Evolutionary conservation across 2,113 vertebrate genomes (phyloP), one percentile per base, ranked within the genome.

Genomic region (Sciurus niger): DNA sequence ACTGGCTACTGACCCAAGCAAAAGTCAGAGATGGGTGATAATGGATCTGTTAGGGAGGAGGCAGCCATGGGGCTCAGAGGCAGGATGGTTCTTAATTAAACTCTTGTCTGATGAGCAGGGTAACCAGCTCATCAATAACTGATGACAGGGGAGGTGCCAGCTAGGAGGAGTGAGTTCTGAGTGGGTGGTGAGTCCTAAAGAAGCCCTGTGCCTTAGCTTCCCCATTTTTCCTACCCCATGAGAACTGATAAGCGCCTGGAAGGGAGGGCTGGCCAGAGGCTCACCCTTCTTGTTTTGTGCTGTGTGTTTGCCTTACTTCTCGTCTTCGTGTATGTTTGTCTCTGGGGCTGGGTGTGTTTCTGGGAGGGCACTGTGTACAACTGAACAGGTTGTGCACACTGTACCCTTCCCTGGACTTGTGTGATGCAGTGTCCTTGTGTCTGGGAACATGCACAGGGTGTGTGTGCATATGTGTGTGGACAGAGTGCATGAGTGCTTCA

Each of bases 21-120:
- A 22, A 93, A 86, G 74, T 90, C 85, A 67, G 94, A 65, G 83
- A 48, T 0, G 16, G 84, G 43, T 20, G 76, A 48, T 89, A 76
- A 92, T 77, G 77, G 91, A 55, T 93, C 68, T 86, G 53, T 58
- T 12, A 77, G 51, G 84, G 84, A 88, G n/a, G 79, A 87, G 70
- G 78, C 63, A 43, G 86, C 37, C 7, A 0, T 12, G n/a, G 67
- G 83, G 78, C 67, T 55, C 43, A 1, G 86, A 95, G 89, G 70
- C 85, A 91, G 78, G 55, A 55, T 46, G 76, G 51, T 65, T 97
- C 97, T 89, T 97, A 96, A 95, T 94, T 94, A 94, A 84, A 96
- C 53, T 68, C 80, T 68, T 53, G 78, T 86, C 82, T 94, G 88
- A 91, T 70, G 89, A 90, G 77, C 73, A 16, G 73, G 58, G 12